Base-by-base conservation (phyloP, 64 coral and sea anemone genomes). In the Montipora sp. region DNA sequence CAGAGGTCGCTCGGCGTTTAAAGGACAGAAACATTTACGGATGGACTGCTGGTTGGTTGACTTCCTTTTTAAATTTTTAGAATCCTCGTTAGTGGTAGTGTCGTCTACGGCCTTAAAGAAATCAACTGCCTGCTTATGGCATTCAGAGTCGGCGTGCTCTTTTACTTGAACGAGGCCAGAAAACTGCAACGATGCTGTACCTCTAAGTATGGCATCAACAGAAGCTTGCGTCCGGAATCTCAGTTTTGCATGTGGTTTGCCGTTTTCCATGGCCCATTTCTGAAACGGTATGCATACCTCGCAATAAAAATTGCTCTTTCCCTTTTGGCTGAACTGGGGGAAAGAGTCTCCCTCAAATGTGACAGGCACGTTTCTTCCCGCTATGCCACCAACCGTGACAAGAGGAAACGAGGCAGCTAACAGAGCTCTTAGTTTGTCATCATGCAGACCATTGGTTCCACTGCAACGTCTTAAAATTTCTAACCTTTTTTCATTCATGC, bases 121-220 rank as follows among this genome's bases (percentile, higher is more conserved):
- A 19, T 19, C 43, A n/a, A 91, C 45, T 11, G 89, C 89, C 50
- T 83, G 61, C 18, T 91, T 60, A 57, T 92, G 90, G 61, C 14
- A 47, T 23, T 86, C 78, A 3, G 90, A 92, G 19, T 59, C 51
- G 48, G 14, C 21, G 58, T 85, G 90, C 20, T 92, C 81, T 36
- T 92, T 20, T 13, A 51, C 70, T 51, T 86, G 80, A n/a, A 77
- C 18, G 7, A 92, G 8, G 23, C 90, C 90, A 11, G 69, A 75
- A 44, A 92, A 92, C 0, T 23, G 9, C 8, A 92, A 4, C 24
- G 12, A 77, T 47, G 90, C 90, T 4, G 72, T 92, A 21, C 75
- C 93, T 15, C 75, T 63, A 12, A 94, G 69, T 22, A 90, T 90
- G 19, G 49, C 58, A 15, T 94, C 77, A 2, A 19, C 53, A 6